These are phyloP conservation scores for Poeciliopsis retropinna DNA, from an alignment of 2,113 vertebrate genomes.

Conservation along the genomic window DNA sequence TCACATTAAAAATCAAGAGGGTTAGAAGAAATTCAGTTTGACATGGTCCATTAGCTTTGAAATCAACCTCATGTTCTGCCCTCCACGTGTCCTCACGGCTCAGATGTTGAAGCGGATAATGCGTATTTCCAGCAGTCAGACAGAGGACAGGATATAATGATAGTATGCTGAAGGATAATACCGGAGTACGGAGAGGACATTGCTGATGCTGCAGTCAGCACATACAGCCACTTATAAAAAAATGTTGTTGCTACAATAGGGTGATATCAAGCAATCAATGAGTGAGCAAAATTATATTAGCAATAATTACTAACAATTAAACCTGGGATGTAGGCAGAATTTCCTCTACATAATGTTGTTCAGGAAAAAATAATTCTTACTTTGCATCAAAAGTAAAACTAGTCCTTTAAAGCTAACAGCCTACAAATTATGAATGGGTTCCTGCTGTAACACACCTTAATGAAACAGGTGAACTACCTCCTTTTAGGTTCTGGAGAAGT, in stretches of 20 bases:
- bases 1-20: not conserved
- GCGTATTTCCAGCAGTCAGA: constrained; percentile 40
- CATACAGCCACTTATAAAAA: constrained; percentile 36
- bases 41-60: not conserved
- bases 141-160: constrained; percentile 66
- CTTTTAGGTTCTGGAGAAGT: not conserved
- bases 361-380: not conserved
- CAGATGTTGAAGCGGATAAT: constrained; percentile 38
- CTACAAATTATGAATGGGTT: not conserved
- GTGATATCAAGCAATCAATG: not conserved
- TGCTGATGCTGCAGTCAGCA: constrained; percentile 63
- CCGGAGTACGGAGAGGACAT: constrained; percentile 50
- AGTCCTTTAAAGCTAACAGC: not conserved
- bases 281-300: not conserved
- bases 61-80: constrained; percentile 5
- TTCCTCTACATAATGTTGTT: not conserved
- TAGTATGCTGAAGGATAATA: constrained; percentile 63
- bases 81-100: constrained; percentile 4
- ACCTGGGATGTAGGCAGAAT: not conserved
- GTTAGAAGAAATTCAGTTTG: not conserved
- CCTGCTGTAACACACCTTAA: not conserved
- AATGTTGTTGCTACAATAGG: not conserved
- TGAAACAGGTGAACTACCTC: too few species aligned
- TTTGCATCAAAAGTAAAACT: not conserved
- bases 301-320: not conserved